Evolutionary conservation across 2,113 vertebrate genomes (phyloP), one percentile per base, ranked within the genome.

Genomic region (Megaleporinus macrocephalus): DNA sequence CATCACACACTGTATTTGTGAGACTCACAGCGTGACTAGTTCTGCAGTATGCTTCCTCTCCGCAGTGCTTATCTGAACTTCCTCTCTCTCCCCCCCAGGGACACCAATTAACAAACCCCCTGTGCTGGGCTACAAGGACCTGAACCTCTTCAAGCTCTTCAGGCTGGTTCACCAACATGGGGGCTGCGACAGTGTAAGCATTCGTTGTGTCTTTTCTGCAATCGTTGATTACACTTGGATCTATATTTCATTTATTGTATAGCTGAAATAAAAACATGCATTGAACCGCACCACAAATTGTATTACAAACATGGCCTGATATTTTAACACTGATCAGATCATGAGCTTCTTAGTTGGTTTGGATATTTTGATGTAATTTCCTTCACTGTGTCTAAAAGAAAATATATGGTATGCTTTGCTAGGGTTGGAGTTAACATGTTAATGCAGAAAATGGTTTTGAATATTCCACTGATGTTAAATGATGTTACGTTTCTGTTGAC

Each of bases 21-120:
- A 27, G 2, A 22, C 12, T 16, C 13, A 36, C 27, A 15, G 16
- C 26, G 53, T 69, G 82, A 16, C 53, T 30, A 70, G 16, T 62
- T 63, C 53, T 76, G 30, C 51, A 11, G 30, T 47, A 26, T 41
- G 41, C 10, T 71, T 47, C 51, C 27, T 79, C 10, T 66, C 15
- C 81, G 70, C 57, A 27, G 61, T 57, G 55, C n/a, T 22, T 51
- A 70, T 55, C 2, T 83, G 27, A 78, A 70, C 27, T 55, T 76
- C 49, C 47, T 62, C 78, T 49, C 36, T 5, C 55, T 84, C 76
- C 53, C 79, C 76, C 53, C 79, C 90, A 99, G 98, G 97, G 86
- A 99, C 98, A 61, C 95, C 98, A 89, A 99, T 99, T 93, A 99
- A 99, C 90, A 99, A 99, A 92, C 96, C 98, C 89, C 98, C 98